Evolutionary conservation across 1,140 invertebrate genomes (phyloP).

Genomic region (Bursaphelenchus mucronatus): DNA sequence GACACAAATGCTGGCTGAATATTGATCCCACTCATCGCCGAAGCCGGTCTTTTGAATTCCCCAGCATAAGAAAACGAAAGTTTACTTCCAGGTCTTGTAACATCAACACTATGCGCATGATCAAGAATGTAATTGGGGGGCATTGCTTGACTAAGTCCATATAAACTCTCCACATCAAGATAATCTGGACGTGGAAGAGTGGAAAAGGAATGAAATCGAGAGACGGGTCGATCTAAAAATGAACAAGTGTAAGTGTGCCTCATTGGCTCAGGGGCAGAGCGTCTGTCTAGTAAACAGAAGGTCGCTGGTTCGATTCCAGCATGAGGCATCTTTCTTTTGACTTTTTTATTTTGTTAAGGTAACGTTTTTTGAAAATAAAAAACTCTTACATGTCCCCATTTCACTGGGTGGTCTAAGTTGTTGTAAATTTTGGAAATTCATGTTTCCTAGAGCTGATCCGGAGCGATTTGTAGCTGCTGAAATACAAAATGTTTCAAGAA

Average conservation of each 20-base stretch:
- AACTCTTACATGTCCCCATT: slow-evolving; percentile 35
- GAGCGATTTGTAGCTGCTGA: neutral
- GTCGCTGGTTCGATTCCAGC: slow-evolving; percentile 5
- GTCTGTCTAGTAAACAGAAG: neutral
- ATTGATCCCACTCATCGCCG: neutral
- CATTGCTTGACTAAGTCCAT: slow-evolving; percentile 2
- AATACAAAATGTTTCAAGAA: too few relatives aligned
- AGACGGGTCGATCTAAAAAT: slow-evolving; percentile 13
- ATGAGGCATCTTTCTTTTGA: slow-evolving; percentile 10
- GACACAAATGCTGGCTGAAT: neutral
- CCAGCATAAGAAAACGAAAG: neutral
- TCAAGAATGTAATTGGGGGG: slow-evolving; percentile 4
- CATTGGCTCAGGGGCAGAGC: too few relatives aligned
- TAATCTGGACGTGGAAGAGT: slow-evolving; percentile 41
- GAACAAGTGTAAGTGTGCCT: neutral
- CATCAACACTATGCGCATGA: slow-evolving; percentile 6
- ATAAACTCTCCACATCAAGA: slow-evolving; percentile 25
- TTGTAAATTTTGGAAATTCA: slow-evolving; percentile 7
- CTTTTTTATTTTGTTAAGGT: slow-evolving; percentile 5
- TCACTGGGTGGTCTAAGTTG: slow-evolving; percentile 35
- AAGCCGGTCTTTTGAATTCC: neutral
- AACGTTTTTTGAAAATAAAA: neutral
- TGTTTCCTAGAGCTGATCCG: slow-evolving; percentile 21
- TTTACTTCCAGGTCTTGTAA: neutral
- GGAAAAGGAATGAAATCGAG: slow-evolving; percentile 43